Conservation (phyloP, 2,888 invertebrate genomes). For the Netelia fuscicornis region DNA sequence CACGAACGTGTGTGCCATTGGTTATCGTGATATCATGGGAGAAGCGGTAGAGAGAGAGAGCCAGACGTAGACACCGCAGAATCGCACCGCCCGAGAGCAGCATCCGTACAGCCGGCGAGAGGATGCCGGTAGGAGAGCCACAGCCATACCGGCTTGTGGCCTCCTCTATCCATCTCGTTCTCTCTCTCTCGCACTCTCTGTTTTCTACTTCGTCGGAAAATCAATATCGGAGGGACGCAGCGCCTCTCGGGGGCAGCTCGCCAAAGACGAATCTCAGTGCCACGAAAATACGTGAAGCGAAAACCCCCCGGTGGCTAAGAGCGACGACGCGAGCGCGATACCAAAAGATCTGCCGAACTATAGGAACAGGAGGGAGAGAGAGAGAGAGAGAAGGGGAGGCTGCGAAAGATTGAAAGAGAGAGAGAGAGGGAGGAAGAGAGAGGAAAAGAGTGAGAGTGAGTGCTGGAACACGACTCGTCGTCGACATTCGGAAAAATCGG, state of each 20-base stretch:
- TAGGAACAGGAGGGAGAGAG: constrained; percentile 55
- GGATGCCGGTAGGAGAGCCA: constrained; percentile 48
- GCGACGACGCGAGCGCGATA: constrained; percentile 66
- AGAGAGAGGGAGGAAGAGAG: constrained; percentile 24
- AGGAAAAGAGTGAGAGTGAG: constrained; percentile 36
- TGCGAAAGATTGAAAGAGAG: constrained; percentile 11
- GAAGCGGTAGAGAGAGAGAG: constrained; percentile 54
- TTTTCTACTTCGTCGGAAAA: constrained; percentile 78
- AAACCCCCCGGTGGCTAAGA: constrained; percentile 69
- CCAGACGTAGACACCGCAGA: constrained; percentile 56
- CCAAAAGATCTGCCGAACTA: constrained; percentile 56
- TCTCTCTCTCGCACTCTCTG: constrained; percentile 57
- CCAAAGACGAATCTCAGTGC: constrained; percentile 83
- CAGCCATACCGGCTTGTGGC: constrained; percentile 48
- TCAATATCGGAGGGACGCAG: constrained; percentile 83
- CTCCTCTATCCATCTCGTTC: background rate
- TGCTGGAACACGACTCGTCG: constrained; percentile 45
- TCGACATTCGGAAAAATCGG: constrained; percentile 61
- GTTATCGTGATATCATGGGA: constrained; percentile 78
- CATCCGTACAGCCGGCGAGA: constrained; percentile 52
- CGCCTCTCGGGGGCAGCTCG: constrained; percentile 80
- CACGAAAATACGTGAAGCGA: constrained; percentile 80
- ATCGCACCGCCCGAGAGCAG: constrained; percentile 51
- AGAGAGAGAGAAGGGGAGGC: constrained; percentile 23
- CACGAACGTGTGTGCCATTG: constrained; percentile 29